Percentiles rank a stretch among this genome's conserved stretches.
Conservation (phyloP, 2,113 vertebrate species). For the Myiopsitta monachus region DNA sequence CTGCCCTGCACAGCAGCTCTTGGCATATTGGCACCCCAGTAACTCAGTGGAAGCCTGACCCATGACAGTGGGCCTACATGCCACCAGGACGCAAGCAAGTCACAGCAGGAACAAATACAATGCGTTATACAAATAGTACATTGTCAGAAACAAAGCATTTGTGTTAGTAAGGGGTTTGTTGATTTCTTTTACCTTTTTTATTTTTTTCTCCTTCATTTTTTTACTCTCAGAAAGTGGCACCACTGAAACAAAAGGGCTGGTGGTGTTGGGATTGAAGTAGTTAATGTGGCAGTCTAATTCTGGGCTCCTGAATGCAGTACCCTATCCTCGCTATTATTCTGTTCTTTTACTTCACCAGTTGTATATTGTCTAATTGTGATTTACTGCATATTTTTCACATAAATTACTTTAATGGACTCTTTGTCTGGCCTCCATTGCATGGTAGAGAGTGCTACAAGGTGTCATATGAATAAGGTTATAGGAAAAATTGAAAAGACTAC, state of each 20-base stretch:
- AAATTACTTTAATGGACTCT: conserved; percentile 17
- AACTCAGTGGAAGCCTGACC: not conserved
- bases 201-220: not conserved
- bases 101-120: not conserved
- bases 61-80: too few species aligned
- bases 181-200: not conserved
- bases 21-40: rapidly evolving
- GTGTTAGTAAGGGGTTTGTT: not conserved
- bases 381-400: conserved; percentile 10
- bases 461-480: not conserved
- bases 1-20: not conserved
- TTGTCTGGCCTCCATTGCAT: not conserved
- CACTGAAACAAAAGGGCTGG: not conserved
- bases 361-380: not conserved
- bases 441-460: not conserved
- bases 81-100: not conserved
- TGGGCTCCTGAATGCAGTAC: not conserved
- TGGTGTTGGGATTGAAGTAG: not conserved
- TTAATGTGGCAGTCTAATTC: not conserved
- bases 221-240: not conserved
- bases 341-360: not conserved
- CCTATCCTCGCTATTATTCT: not conserved
- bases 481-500: not conserved
- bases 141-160: not conserved
- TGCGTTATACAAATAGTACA: not conserved